Conservation (phyloP, 1,140 invertebrate genomes). For the Theocolax elegans region DNA sequence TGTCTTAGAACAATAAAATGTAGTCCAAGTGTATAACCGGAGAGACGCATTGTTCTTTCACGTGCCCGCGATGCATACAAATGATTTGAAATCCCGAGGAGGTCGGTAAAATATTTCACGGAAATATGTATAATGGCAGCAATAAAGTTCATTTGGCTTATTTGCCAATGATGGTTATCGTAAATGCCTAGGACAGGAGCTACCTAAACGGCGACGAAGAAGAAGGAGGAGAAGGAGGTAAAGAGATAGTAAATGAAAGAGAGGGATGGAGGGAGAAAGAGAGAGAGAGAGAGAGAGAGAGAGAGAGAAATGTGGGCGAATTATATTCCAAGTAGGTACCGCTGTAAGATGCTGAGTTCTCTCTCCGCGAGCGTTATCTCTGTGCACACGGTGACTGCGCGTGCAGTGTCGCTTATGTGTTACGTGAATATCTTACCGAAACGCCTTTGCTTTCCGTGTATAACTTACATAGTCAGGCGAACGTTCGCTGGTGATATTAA, state of each 20-base stretch:
- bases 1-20: too few relatives aligned
- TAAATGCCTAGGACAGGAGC: constrained; percentile 9
- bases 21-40: too few relatives aligned
- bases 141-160: constrained; percentile 34
- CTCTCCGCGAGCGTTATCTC: constrained; percentile 50
- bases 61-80: background rate
- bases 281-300: too few relatives aligned
- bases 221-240: background rate
- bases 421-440: constrained; percentile 60
- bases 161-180: constrained; percentile 40
- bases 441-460: constrained; percentile 33
- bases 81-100: constrained; percentile 3
- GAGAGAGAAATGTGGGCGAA: constrained; percentile 16
- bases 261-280: too few relatives aligned
- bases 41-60: background rate
- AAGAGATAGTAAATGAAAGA: too few relatives aligned
- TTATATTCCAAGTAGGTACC: constrained; percentile 39
- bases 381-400: constrained; percentile 55
- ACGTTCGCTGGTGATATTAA: constrained; percentile 21
- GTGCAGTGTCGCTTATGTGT: constrained; percentile 57
- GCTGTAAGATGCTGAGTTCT: constrained; percentile 38
- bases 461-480: constrained; percentile 8
- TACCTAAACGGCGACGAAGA: constrained; percentile 5
- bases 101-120: constrained; percentile 17
- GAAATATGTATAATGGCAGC: constrained; percentile 31